Evolutionary conservation across 2,113 vertebrate species (phyloP).

Genomic region (Phrynosoma blainvillii): DNA sequence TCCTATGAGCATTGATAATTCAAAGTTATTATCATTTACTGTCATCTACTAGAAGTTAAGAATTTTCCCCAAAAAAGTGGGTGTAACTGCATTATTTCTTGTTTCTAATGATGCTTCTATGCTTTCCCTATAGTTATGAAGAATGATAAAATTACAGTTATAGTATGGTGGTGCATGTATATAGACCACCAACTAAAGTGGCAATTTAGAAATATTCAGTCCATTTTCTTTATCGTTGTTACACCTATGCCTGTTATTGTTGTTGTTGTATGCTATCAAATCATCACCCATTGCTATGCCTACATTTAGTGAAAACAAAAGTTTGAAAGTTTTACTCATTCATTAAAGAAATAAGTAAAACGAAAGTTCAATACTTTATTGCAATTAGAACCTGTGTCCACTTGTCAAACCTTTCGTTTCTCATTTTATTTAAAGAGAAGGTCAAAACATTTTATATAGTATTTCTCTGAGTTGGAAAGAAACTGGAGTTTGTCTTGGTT

Average conservation of each 20-base stretch:
- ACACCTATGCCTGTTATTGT: not conserved
- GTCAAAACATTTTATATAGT: not conserved
- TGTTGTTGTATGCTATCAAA: too few species aligned
- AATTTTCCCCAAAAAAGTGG: not conserved
- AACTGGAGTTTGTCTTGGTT: not conserved
- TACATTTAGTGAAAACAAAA: not conserved
- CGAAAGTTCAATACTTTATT: not conserved
- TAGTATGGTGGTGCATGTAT: not conserved
- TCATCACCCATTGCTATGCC: not conserved
- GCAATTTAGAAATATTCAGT: not conserved
- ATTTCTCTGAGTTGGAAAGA: not conserved
- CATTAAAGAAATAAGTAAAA: not conserved
- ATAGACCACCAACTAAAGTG: not conserved
- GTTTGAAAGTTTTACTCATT: not conserved
- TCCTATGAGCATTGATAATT: not conserved
- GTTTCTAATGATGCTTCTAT: not conserved
- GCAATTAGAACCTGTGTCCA: not conserved
- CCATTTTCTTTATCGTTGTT: not conserved
- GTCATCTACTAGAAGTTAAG: too few species aligned
- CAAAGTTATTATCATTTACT: not conserved
- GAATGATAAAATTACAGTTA: not conserved
- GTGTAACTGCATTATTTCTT: too few species aligned
- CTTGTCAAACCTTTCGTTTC: not conserved
- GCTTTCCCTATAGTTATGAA: not conserved
- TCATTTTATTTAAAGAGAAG: not conserved